Evolutionary conservation across 2,888 invertebrate genomes (phyloP), one percentile per base, ranked within the genome.

Genomic region (Hydroisotoma schaefferi): DNA sequence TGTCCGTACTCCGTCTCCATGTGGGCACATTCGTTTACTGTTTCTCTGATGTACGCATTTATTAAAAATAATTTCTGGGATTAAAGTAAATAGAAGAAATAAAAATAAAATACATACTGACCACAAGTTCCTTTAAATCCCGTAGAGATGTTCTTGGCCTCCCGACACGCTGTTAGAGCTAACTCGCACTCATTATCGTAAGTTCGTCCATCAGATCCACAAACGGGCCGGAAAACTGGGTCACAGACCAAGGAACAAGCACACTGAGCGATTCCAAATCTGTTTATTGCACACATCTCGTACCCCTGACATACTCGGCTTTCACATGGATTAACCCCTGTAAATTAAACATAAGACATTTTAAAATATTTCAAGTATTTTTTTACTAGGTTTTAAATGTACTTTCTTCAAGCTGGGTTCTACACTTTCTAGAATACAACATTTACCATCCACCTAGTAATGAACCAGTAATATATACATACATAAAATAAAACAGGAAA

Each of bases 201-300:
- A 0, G 81, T 81, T n/a, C 75, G 64, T 1, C 78, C 78, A 73
- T 81, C 79, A 33, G 57, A 57, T 29, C 75, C 76, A 61, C 75
- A 76, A 43, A 75, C 75, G 15, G 88, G 87, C 55, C 85, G 81
- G 78, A 89, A 83, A 52, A 87, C 80, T 47, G 86, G 83, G 75
- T 90, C 88, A 75, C 92, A 92, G 40, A 84, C 83, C 15, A 86
- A 82, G 0, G 90, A 88, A 76, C 94, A 94, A 65, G 86, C 85
- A 77, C 94, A 94, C 57, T 84, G 83, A 1, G 92, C 90, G 57
- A 87, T 86, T 1, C 93, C 91, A 59, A 84, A 85, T 26, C 85
- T 83, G 79, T 90, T 87, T 74, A 94, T 83, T 46, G 85, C 83
- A 76, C 94, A 94, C 68, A 86, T 86, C 75, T 92, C 87, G 54